A percentile compares a stretch with the other conserved stretches of the same genome.
These are phyloP conservation scores for Peromyscus maniculatus DNA, from an alignment of 2,113 vertebrate genomes.

Conservation along the genomic window DNA sequence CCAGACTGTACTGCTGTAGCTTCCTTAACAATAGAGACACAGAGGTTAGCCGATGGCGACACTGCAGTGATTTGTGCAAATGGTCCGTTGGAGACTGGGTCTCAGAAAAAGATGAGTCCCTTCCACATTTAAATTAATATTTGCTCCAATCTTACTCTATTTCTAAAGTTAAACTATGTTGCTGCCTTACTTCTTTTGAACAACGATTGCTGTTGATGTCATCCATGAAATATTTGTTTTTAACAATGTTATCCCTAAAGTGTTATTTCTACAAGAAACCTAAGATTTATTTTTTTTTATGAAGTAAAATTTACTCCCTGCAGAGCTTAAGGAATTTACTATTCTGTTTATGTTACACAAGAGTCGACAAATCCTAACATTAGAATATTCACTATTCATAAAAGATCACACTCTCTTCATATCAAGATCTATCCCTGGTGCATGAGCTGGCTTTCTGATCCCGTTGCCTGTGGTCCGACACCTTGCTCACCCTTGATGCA, in stretches of 20 bases:
- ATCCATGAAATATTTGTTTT: not conserved
- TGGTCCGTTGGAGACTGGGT: fast-evolving
- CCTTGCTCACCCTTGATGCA: too few species aligned
- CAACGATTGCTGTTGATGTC: not conserved
- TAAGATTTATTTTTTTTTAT: slow-evolving; percentile 28
- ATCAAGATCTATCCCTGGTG: not conserved
- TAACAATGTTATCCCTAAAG: not conserved
- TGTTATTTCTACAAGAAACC: not conserved
- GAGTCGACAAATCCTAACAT: not conserved
- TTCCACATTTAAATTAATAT: not conserved
- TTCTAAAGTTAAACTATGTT: slow-evolving; percentile 17
- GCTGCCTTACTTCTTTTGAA: not conserved
- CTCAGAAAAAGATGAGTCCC: not conserved
- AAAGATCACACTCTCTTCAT: not conserved
- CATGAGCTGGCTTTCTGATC: too few species aligned
- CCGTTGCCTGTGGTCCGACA: too few species aligned
- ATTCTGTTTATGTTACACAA: not conserved
- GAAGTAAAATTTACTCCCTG: slow-evolving; percentile 19
- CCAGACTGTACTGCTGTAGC: fast-evolving
- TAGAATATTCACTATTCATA: not conserved
- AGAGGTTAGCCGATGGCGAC: not conserved
- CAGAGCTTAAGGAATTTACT: not conserved
- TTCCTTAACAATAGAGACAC: not conserved
- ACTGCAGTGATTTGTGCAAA: not conserved
- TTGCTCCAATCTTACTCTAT: not conserved